These are phyloP conservation scores for Aphaenogaster floridana DNA, from an alignment of 1,140 invertebrate species.

Conservation along the genomic window DNA sequence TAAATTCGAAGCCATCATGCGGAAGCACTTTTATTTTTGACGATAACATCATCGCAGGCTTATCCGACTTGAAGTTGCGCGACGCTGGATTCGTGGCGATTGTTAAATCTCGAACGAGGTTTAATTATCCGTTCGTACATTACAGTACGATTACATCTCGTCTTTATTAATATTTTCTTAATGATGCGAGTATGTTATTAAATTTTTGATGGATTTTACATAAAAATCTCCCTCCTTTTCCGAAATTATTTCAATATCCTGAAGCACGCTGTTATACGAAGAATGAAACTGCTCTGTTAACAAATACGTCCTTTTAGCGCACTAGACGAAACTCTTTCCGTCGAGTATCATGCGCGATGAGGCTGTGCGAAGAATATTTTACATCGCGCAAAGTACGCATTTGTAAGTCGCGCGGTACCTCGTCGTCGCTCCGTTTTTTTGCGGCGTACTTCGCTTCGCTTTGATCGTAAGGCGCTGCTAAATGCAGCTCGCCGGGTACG, in stretches of 20 bases:
- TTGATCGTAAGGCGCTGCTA: constrained; percentile 34
- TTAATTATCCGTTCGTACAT: not conserved
- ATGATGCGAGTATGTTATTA: not conserved
- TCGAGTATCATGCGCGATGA: not conserved
- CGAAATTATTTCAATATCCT: not conserved
- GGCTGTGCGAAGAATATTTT: constrained; percentile 14
- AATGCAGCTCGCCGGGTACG: not conserved
- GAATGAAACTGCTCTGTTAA: not conserved
- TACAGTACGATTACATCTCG: not conserved
- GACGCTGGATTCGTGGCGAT: not conserved
- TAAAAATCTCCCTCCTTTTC: not conserved
- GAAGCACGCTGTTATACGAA: not conserved
- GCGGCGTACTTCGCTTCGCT: not conserved
- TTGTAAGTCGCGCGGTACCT: constrained; percentile 22
- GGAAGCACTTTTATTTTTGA: constrained; percentile 29
- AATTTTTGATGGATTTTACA: not conserved
- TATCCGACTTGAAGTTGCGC: not conserved
- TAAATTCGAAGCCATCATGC: not conserved
- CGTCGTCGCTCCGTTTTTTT: constrained; percentile 12
- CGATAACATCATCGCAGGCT: too few species aligned
- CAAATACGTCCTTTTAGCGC: not conserved
- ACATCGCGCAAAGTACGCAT: constrained; percentile 31
- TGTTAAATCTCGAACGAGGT: not conserved
- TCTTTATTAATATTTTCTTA: not conserved
- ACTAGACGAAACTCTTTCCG: not conserved